Evolutionary conservation across 2,797 vertebrate genomes (phyloP).

Genomic region (Bovichtus variegatus): DNA sequence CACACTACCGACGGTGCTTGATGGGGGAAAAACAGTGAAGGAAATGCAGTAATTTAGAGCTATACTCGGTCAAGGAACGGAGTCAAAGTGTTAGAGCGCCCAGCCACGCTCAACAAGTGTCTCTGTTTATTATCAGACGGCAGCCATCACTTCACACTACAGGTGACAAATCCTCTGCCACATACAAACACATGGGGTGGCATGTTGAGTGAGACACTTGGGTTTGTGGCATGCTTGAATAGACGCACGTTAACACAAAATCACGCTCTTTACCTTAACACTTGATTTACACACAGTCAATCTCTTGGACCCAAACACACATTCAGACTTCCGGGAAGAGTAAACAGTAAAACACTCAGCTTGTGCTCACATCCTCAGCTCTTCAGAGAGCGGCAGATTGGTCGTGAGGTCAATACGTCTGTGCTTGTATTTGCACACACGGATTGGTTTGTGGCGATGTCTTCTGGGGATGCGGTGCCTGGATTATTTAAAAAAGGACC

Average conservation of each 20-base stretch:
- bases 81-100: slow-evolving; percentile 64
- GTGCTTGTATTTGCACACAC: slow-evolving; percentile 26
- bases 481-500: slow-evolving; percentile 28
- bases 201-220: slow-evolving; percentile 31
- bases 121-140: slow-evolving; percentile 77
- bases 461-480: neutral
- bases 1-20: slow-evolving; percentile 45
- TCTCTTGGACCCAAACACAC: neutral
- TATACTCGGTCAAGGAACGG: slow-evolving; percentile 57
- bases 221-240: slow-evolving; percentile 14
- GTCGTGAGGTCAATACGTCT: neutral
- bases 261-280: neutral
- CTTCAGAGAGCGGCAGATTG: slow-evolving; percentile 4
- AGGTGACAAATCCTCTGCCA: slow-evolving; percentile 46
- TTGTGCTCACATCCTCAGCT: neutral
- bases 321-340: neutral
- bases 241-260: slow-evolving; percentile 6
- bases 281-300: slow-evolving; percentile 16
- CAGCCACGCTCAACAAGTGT: slow-evolving; percentile 78
- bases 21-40: slow-evolving; percentile 19
- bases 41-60: slow-evolving; percentile 62
- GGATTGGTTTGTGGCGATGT: slow-evolving; percentile 17
- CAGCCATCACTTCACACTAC: slow-evolving; percentile 51
- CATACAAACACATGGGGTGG: slow-evolving; percentile 41
- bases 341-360: slow-evolving; percentile 19